Conservation (phyloP, 2,797 vertebrate genomes). For the Hypotaenidia philippensis region DNA sequence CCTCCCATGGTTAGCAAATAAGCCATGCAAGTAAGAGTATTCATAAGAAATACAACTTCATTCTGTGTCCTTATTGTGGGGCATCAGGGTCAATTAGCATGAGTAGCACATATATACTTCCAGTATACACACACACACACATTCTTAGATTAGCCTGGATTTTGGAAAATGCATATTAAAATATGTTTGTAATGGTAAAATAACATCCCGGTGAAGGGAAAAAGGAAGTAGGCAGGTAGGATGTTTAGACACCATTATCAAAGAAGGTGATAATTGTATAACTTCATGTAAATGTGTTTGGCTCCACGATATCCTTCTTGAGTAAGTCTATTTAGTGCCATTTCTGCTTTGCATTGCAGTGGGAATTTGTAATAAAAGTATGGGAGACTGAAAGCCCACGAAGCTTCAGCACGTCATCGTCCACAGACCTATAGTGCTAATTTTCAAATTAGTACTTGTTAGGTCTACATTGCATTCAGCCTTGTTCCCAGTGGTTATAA, state of each 20-base stretch:
- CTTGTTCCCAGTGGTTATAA: background rate
- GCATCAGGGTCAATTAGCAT: slow-evolving; percentile 37
- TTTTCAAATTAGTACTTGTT: background rate
- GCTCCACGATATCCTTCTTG: background rate
- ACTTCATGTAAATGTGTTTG: background rate
- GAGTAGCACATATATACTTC: background rate
- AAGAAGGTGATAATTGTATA: background rate
- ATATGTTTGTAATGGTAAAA: background rate
- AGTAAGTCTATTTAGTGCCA: background rate
- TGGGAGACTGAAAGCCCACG: background rate
- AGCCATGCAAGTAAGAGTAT: slow-evolving; percentile 48
- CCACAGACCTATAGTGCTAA: background rate
- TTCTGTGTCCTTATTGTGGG: slow-evolving; percentile 45
- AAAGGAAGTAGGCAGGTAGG: background rate
- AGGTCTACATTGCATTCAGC: background rate
- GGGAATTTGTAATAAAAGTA: background rate
- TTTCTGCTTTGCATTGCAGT: background rate
- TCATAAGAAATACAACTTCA: slow-evolving; percentile 56
- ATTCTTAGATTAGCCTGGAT: background rate
- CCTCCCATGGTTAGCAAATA: slow-evolving; percentile 73
- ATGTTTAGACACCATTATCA: background rate
- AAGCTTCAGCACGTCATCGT: fast-evolving
- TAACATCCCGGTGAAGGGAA: background rate
- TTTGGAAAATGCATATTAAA: slow-evolving; percentile 26
- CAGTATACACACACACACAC: background rate